phyloP scores from a whole-genome alignment of 2,113 vertebrate species.

The Paedocypris sp. region DNA sequence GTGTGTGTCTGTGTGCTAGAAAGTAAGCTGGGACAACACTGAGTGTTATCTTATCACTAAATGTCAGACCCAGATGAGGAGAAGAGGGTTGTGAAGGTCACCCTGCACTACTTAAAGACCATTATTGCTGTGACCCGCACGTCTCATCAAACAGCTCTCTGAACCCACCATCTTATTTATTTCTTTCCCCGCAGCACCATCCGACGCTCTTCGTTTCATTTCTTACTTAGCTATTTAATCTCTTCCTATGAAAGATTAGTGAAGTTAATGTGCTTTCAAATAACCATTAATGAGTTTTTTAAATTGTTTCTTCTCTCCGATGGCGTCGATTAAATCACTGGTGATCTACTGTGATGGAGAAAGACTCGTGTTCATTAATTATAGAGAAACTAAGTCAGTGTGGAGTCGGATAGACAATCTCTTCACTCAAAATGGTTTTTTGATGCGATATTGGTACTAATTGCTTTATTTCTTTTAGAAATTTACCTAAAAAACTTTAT shows the following conservation, averaged over 20 bases:
- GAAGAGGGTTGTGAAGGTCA: conserved; percentile 18
- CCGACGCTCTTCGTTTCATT: conserved; percentile 7
- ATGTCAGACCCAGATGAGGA: conserved; percentile 21
- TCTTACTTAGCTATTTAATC: conserved; percentile 21
- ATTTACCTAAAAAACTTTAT: too few species aligned
- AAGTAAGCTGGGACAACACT: conserved; percentile 3
- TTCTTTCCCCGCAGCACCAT: background rate
- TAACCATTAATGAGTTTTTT: conserved; percentile 18
- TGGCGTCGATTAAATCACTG: conserved; percentile 20
- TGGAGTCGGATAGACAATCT: too few species aligned
- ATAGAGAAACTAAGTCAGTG: conserved; percentile 6
- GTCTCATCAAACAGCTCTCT: background rate
- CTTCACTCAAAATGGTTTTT: too few species aligned
- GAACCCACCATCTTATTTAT: background rate
- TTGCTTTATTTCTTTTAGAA: too few species aligned
- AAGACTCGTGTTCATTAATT: conserved; percentile 11
- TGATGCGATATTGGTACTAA: too few species aligned
- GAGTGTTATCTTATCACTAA: conserved; percentile 26
- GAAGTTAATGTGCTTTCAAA: conserved; percentile 21
- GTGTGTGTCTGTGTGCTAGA: background rate
- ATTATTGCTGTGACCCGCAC: conserved; percentile 15
- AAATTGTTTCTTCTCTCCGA: conserved; percentile 18
- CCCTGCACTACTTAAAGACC: conserved; percentile 5
- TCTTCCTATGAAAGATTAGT: conserved; percentile 4
- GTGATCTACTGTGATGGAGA: background rate